Percentiles rank a stretch among this genome's conserved stretches.
Conservation (phyloP, 1,140 invertebrate genomes). For the Acyrthosiphon pisum region DNA sequence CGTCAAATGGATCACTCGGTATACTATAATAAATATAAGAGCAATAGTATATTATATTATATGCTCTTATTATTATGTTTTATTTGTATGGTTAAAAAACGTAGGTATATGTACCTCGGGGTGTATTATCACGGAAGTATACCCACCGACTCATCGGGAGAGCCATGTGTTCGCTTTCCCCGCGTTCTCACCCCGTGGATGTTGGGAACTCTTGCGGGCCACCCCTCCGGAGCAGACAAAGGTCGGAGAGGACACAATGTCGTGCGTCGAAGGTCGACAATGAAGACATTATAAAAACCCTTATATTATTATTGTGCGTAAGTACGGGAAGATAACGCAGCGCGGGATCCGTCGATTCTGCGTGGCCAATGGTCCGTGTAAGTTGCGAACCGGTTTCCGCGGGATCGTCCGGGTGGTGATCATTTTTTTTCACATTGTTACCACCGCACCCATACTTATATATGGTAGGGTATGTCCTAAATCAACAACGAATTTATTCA, state of each 20-base stretch:
- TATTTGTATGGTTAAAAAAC: not conserved
- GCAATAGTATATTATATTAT: not conserved
- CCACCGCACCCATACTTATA: not conserved
- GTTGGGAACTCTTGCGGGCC: not conserved
- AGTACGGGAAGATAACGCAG: not conserved
- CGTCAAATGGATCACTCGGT: not conserved
- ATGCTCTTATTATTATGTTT: not conserved
- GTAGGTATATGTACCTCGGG: not conserved
- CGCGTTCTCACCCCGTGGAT: not conserved
- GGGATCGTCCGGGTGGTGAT: not conserved
- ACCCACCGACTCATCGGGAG: not conserved
- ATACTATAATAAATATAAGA: not conserved
- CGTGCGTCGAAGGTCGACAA: not conserved
- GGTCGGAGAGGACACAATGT: slow-evolving; percentile 30
- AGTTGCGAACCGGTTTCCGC: slow-evolving; percentile 37
- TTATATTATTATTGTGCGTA: not conserved
- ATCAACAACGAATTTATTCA: slow-evolving; percentile 25
- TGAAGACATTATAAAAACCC: slow-evolving; percentile 26
- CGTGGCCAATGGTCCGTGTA: slow-evolving; percentile 46
- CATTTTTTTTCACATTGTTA: not conserved
- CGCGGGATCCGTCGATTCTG: slow-evolving; percentile 9
- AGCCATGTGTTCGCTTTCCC: not conserved
- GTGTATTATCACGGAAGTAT: not conserved
- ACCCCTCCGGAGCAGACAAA: not conserved
- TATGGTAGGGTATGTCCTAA: not conserved